A percentile compares a stretch with the other conserved stretches of the same genome.
Evolutionary conservation across 37 sponge, comb jelly and placozoan genomes (phyloP).

Genomic region (Corticium candelabrum): DNA sequence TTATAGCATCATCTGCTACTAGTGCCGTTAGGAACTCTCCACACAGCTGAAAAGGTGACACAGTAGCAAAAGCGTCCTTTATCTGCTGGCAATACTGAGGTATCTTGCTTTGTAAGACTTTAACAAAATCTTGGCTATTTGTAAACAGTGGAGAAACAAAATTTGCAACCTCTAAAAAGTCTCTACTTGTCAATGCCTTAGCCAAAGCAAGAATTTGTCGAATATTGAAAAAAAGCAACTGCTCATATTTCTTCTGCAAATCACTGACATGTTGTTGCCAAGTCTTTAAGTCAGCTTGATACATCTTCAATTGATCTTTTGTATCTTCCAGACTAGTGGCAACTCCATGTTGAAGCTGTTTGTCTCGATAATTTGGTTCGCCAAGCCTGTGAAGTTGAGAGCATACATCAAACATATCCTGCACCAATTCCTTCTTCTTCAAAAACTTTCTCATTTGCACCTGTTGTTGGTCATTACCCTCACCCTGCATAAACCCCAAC

Average conservation of each 20-base stretch:
- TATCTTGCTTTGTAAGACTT: neutral
- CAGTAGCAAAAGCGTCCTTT: no score
- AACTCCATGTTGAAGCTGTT: neutral
- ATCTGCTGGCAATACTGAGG: no score
- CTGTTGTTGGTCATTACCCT: conserved; percentile 28
- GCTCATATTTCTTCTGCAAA: conserved; percentile 24
- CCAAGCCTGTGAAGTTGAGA: neutral
- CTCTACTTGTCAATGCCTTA: neutral
- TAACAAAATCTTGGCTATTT: neutral
- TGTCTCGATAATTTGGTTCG: neutral
- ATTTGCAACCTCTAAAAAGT: neutral
- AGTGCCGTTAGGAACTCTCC: neutral
- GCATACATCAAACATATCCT: neutral
- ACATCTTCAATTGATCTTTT: no score
- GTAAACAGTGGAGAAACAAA: neutral
- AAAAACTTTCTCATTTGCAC: neutral
- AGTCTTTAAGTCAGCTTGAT: no score
- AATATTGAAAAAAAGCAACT: conserved; percentile 56
- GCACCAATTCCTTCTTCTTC: neutral
- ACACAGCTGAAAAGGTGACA: neutral
- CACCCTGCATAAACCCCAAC: conserved; percentile 67
- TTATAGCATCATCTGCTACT: neutral
- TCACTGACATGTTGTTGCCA: conserved; percentile 41
- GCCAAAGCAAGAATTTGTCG: conserved; percentile 3
- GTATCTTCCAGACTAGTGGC: neutral